Conservation (phyloP, 2,113 vertebrate species). For the Platysternon megacephalum region DNA sequence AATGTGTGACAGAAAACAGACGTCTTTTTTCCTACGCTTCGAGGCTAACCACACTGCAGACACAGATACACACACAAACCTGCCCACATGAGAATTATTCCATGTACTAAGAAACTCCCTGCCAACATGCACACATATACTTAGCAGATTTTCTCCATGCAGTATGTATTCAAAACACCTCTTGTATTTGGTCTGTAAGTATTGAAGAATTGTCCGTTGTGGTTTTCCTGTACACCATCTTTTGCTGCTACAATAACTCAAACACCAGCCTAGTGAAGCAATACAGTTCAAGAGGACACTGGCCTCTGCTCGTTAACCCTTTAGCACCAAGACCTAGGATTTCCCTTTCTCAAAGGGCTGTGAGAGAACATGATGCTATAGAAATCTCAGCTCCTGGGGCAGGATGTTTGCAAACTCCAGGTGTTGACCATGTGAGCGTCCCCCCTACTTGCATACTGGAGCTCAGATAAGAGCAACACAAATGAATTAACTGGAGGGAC, state of each 20-base stretch:
- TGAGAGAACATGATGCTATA: not conserved
- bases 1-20: slow-evolving; percentile 48
- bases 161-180: not conserved
- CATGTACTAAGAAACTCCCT: not conserved
- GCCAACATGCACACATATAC: not conserved
- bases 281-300: not conserved
- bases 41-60: slow-evolving; percentile 47
- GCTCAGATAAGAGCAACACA: not conserved
- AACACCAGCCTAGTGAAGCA: not conserved
- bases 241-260: not conserved
- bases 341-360: not conserved
- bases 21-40: slow-evolving; percentile 6
- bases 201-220: not conserved
- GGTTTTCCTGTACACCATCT: not conserved
- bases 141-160: not conserved
- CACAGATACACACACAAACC: not conserved
- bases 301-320: not conserved
- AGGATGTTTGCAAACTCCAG: not conserved
- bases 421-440: not conserved
- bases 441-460: not conserved
- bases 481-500: not conserved
- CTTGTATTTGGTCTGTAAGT: not conserved
- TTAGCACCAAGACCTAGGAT: not conserved
- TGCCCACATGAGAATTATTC: slow-evolving; percentile 12
- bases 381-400: not conserved